Conservation (phyloP, 2,113 vertebrate genomes). For the Oophaga pumilio region DNA sequence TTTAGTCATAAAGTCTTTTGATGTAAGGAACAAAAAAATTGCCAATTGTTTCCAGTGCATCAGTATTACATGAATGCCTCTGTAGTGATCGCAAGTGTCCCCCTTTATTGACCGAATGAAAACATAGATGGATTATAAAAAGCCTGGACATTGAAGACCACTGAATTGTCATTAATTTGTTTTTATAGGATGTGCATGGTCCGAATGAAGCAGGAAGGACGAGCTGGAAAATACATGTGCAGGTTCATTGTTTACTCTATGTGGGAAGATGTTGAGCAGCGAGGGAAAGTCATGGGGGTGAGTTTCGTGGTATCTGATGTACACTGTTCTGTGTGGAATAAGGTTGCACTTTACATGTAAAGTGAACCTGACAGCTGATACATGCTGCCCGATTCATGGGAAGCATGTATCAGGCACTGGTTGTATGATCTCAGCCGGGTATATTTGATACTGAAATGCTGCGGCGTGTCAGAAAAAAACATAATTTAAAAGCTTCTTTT, state of each 20-base stretch:
- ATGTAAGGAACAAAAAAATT: background rate
- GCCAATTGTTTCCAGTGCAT: background rate
- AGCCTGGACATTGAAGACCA: conserved; percentile 5
- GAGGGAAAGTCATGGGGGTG: conserved; percentile 96
- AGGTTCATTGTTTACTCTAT: conserved; percentile 94
- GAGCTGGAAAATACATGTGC: conserved; percentile 95
- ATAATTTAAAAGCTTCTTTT: too few relatives aligned
- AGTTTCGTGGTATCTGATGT: conserved; percentile 64
- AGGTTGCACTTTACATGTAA: background rate
- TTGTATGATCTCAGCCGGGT: too few relatives aligned
- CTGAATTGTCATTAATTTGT: conserved; percentile 31
- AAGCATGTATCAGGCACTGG: too few relatives aligned
- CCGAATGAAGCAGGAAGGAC: conserved; percentile 93
- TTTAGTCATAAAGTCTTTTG: background rate
- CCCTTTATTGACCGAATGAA: background rate
- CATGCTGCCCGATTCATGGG: too few relatives aligned
- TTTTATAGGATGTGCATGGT: conserved; percentile 93
- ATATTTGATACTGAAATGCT: too few relatives aligned
- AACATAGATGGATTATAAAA: background rate
- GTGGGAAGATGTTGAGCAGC: conserved; percentile 97
- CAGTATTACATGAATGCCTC: background rate
- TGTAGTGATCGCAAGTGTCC: background rate
- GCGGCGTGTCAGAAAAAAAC: too few relatives aligned
- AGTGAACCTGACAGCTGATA: too few relatives aligned
- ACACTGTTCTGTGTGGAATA: background rate